Conservation (phyloP, 2,113 vertebrate species). For the Irena cyanogastra region DNA sequence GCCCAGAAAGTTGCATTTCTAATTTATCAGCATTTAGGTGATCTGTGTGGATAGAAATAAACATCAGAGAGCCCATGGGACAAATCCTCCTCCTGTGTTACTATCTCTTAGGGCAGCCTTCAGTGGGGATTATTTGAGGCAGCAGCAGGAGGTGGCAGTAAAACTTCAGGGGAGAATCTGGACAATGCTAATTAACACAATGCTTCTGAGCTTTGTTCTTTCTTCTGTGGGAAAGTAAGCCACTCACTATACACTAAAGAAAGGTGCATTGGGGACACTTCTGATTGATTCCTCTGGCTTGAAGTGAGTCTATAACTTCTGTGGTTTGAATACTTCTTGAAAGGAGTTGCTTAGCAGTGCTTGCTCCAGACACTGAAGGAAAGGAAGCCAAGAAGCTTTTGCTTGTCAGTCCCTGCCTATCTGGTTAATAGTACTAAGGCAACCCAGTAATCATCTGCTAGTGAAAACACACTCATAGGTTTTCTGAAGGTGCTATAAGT, state of each 20-base stretch:
- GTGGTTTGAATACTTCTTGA: background rate
- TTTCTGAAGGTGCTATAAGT: slow-evolving; percentile 8
- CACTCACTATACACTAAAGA: background rate
- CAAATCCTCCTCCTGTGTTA: background rate
- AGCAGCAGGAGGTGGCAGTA: background rate
- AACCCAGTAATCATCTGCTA: background rate
- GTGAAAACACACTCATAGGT: background rate
- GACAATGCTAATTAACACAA: background rate
- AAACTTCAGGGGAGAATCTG: background rate
- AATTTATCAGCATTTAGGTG: background rate
- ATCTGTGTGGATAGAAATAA: background rate
- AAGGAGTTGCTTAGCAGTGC: background rate
- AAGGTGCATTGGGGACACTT: background rate
- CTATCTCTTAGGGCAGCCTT: background rate
- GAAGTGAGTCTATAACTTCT: background rate
- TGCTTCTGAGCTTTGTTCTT: background rate
- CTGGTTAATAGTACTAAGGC: background rate
- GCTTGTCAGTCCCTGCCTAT: background rate
- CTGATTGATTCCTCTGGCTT: background rate
- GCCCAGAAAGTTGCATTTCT: background rate
- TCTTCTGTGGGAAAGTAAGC: background rate
- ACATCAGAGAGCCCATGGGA: background rate
- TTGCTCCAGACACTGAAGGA: background rate
- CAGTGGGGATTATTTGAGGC: background rate
- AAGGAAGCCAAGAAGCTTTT: background rate